A percentile compares a stretch with the other conserved stretches of the same genome.
These are phyloP conservation scores for Chelon auratus DNA, from an alignment of 2,797 vertebrate genomes.

Conservation along the genomic window DNA sequence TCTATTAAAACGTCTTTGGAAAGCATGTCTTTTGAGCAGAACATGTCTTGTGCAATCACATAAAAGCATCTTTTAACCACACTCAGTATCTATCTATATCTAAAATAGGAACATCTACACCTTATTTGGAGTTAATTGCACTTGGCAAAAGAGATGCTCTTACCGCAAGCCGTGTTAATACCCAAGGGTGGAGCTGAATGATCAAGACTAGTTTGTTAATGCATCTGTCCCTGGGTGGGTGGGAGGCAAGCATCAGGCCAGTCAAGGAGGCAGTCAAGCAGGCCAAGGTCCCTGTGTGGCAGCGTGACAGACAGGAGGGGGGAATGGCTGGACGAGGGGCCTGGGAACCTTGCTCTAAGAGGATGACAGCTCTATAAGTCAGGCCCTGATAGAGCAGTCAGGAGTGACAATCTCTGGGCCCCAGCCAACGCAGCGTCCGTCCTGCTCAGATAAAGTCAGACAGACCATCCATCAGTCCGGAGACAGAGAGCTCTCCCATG, in stretches of 20 bases:
- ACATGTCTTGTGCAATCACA: conserved; percentile 1
- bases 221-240: conserved; percentile 49
- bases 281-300: conserved; percentile 67
- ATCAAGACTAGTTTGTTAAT: conserved; percentile 57
- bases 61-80: conserved; percentile 12
- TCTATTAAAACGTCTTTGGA: conserved; percentile 28
- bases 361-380: conserved; percentile 82
- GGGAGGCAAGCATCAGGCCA: conserved; percentile 42
- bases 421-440: conserved; percentile 77
- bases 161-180: conserved; percentile 41
- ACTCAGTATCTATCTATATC: conserved; percentile 7
- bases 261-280: conserved; percentile 37
- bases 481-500: conserved; percentile 68
- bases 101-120: conserved; percentile 37
- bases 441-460: conserved; percentile 82
- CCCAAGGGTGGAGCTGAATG: conserved; percentile 59
- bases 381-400: conserved; percentile 80
- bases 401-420: conserved; percentile 76
- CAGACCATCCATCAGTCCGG: conserved; percentile 81
- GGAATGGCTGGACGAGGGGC: conserved; percentile 53
- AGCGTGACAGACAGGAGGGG: conserved; percentile 61
- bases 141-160: conserved; percentile 45
- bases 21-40: conserved; percentile 9
- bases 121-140: conserved; percentile 55
- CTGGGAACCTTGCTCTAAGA: conserved; percentile 73